Evolutionary conservation across 2,797 vertebrate species (phyloP).

Genomic region (Rousettus madagascariensis): DNA sequence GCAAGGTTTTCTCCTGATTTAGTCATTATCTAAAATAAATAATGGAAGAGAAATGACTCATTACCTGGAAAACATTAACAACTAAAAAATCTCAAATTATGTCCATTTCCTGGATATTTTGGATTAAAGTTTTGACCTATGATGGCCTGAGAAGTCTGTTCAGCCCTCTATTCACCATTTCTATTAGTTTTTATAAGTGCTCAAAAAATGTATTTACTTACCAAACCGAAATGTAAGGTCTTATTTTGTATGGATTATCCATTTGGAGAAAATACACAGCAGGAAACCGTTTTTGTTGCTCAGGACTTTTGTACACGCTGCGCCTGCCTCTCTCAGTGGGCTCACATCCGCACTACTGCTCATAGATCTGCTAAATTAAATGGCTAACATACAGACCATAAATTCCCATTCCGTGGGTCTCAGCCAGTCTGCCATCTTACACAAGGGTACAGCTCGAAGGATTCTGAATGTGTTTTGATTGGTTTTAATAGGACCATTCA

Average conservation of each 20-base stretch:
- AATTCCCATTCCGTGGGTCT: not conserved
- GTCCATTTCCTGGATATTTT: not conserved
- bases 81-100: not conserved
- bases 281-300: not conserved
- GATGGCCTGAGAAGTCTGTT: not conserved
- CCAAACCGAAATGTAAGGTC: not conserved
- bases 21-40: not conserved
- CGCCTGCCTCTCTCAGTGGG: not conserved
- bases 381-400: not conserved
- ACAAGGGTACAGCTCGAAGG: not conserved
- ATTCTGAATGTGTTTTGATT: not conserved
- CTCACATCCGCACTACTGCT: not conserved
- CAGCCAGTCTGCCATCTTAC: not conserved
- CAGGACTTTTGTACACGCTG: accelerated
- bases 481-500: not conserved
- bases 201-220: not conserved
- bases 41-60: not conserved
- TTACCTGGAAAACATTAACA: not conserved
- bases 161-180: slow-evolving; percentile 1
- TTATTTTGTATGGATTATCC: not conserved
- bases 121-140: not conserved
- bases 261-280: not conserved
- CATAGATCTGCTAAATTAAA: not conserved
- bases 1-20: not conserved
- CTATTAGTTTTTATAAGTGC: not conserved